These are phyloP conservation scores for Columba livia DNA, from an alignment of 2,113 vertebrate species.

Conservation along the genomic window DNA sequence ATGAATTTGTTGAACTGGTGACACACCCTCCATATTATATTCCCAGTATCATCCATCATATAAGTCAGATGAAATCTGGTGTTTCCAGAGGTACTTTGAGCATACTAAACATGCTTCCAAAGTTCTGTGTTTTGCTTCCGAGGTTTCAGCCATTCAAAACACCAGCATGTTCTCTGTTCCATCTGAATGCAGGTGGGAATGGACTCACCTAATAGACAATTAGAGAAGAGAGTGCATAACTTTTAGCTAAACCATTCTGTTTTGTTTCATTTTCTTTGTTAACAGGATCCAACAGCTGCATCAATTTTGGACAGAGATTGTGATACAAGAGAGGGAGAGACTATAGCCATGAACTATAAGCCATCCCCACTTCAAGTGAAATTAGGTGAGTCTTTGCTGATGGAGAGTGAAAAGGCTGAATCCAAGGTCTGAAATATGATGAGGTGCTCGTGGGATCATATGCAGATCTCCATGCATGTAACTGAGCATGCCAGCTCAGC, in stretches of 20 bases:
- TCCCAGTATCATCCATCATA: background rate
- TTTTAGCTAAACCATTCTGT: background rate
- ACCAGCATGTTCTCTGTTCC: background rate
- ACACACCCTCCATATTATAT: background rate
- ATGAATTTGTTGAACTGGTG: background rate
- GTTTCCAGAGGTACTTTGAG: background rate
- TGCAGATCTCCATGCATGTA: fast-evolving
- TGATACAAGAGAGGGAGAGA: conserved; percentile 89
- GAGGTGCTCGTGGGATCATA: background rate
- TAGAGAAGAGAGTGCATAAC: background rate
- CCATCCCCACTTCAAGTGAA: conserved; percentile 95
- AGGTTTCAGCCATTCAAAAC: background rate
- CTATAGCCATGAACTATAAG: conserved; percentile 95
- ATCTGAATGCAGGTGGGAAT: background rate
- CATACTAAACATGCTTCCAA: background rate
- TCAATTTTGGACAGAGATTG: conserved; percentile 87
- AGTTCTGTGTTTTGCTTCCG: background rate
- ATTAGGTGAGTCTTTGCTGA: conserved; percentile 84
- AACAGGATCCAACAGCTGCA: conserved; percentile 87
- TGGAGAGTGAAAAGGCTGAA: background rate
- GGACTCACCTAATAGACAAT: fast-evolving
- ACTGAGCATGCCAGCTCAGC: background rate
- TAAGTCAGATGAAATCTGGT: background rate
- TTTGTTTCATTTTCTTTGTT: conserved; percentile 48
- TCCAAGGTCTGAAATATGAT: background rate